These are phyloP conservation scores for Yponomeuta plumbellus DNA, from an alignment of 2,888 invertebrate species.

Conservation along the genomic window DNA sequence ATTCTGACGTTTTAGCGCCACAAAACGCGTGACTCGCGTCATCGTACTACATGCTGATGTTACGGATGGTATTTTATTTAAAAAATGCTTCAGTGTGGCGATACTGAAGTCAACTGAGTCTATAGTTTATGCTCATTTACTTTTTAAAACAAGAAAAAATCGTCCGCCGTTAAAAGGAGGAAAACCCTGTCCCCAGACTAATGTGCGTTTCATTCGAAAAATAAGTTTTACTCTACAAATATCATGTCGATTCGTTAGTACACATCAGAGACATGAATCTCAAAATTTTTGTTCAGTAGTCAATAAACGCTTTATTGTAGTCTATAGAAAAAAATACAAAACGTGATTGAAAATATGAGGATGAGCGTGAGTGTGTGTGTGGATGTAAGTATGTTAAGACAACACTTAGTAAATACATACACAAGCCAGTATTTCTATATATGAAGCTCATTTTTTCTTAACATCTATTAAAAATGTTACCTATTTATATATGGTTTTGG, in stretches of 20 bases:
- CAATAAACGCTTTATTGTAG: slow-evolving; percentile 20
- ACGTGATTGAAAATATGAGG: slow-evolving; percentile 28
- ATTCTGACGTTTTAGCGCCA: too few relatives aligned
- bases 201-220: slow-evolving; percentile 56
- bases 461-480: slow-evolving; percentile 43
- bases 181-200: slow-evolving; percentile 71
- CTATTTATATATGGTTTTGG: slow-evolving; percentile 14
- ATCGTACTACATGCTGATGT: too few relatives aligned
- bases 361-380: slow-evolving; percentile 24
- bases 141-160: slow-evolving; percentile 27
- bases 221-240: slow-evolving; percentile 13
- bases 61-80: too few relatives aligned
- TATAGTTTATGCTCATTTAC: not conserved
- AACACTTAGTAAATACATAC: slow-evolving; percentile 52
- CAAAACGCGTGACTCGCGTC: too few relatives aligned
- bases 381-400: slow-evolving; percentile 37
- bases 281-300: not conserved
- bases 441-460: slow-evolving; percentile 75
- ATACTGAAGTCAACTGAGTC: too few relatives aligned
- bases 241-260: slow-evolving; percentile 3
- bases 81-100: too few relatives aligned
- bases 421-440: slow-evolving; percentile 70
- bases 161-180: slow-evolving; percentile 62
- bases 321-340: slow-evolving; percentile 32
- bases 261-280: not conserved